phyloP scores from a whole-genome alignment of 2,888 invertebrate species.

The Pristionchus fissidentatus region DNA sequence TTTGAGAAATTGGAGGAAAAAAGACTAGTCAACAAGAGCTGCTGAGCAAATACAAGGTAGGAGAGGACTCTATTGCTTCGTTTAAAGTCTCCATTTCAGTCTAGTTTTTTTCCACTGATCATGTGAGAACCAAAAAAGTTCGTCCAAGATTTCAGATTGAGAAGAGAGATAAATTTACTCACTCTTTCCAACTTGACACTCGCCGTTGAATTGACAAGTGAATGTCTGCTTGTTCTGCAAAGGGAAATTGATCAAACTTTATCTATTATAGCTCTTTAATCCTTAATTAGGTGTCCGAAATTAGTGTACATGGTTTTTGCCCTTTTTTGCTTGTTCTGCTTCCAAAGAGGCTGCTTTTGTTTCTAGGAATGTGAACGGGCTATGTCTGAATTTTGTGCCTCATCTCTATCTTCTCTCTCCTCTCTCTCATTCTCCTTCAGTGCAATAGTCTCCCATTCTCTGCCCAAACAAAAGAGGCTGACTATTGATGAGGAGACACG shows the following conservation, averaged over 20 bases:
- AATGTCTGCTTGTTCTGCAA: conserved; percentile 70
- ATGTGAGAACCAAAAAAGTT: no score
- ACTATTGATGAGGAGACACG: neutral
- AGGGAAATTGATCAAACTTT: conserved; percentile 19
- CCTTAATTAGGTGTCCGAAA: neutral
- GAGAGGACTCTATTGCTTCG: no score
- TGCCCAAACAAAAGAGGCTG: conserved; percentile 42
- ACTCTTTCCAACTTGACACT: conserved; percentile 68
- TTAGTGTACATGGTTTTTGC: neutral
- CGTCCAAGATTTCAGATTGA: no score
- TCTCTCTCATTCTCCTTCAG: neutral
- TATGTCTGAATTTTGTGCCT: neutral
- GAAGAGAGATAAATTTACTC: conserved; percentile 28
- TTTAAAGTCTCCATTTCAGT: no score
- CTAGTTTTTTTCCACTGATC: no score
- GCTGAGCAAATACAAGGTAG: neutral
- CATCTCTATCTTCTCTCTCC: neutral
- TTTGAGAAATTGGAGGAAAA: neutral
- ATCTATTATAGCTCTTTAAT: no score
- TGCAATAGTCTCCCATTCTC: neutral
- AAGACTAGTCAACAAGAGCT: neutral
- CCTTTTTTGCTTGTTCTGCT: neutral
- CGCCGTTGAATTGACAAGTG: conserved; percentile 65
- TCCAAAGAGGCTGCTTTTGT: no score
- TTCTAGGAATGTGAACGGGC: no score